Conservation (phyloP, 2,888 invertebrate species). For the Eupithecia tripunctaria region DNA sequence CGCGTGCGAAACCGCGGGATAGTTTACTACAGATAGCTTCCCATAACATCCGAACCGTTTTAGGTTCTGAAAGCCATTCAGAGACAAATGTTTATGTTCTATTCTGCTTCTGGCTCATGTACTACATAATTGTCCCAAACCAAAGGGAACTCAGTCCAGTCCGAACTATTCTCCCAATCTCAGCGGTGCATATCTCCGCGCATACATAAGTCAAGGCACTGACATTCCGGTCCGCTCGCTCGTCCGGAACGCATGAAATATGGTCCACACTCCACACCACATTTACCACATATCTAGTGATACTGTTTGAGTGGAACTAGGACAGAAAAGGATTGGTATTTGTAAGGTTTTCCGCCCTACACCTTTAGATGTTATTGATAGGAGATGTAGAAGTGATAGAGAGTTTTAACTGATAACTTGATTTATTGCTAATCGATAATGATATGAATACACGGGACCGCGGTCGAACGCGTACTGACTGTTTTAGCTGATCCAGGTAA, state of each 20-base stretch:
- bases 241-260: slow-evolving; percentile 44
- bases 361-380: too few relatives aligned
- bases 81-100: neutral
- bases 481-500: too few relatives aligned
- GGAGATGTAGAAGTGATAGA: too few relatives aligned
- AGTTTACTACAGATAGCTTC: too few relatives aligned
- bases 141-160: neutral
- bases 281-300: slow-evolving; percentile 39
- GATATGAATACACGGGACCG: too few relatives aligned
- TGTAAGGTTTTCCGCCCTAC: too few relatives aligned
- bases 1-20: too few relatives aligned
- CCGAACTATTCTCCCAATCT: slow-evolving; percentile 1
- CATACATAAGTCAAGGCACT: slow-evolving; percentile 31
- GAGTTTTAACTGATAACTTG: too few relatives aligned
- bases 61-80: neutral
- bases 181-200: slow-evolving; percentile 24
- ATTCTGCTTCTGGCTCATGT: neutral
- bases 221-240: slow-evolving; percentile 35
- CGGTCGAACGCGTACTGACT: too few relatives aligned
- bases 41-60: too few relatives aligned
- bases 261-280: slow-evolving; percentile 44
- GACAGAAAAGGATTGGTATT: neutral
- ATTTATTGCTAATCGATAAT: too few relatives aligned
- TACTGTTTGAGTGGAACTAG: slow-evolving; percentile 15
- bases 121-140: neutral